phyloP scores from a whole-genome alignment of 2,113 vertebrate genomes.

The Passer montanus region DNA sequence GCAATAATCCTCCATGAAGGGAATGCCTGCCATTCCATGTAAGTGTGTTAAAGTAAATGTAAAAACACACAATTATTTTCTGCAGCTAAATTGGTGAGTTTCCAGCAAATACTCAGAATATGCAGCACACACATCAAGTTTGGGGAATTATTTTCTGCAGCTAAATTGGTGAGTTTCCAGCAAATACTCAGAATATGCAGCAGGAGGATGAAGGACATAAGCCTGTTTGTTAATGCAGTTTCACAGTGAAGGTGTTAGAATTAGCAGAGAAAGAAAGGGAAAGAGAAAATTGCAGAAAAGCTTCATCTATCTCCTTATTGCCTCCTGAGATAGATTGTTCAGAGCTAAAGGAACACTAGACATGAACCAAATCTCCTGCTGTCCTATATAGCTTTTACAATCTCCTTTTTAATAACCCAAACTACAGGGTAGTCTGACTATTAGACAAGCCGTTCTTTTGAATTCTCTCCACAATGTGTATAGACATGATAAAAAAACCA shows the following conservation, averaged over 20 bases:
- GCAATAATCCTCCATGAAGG: neutral
- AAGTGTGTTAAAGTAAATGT: neutral
- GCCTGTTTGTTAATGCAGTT: constrained; percentile 64
- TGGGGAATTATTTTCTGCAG: constrained; percentile 6
- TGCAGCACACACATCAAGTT: neutral
- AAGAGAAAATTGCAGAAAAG: constrained; percentile 56
- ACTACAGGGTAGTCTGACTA: constrained; percentile 63
- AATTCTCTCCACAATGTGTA: constrained; percentile 60
- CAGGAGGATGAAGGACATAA: constrained; percentile 9
- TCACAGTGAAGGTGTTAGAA: constrained; percentile 62
- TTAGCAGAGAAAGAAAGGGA: constrained; percentile 58
- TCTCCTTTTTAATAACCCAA: constrained; percentile 72
- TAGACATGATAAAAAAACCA: constrained; percentile 60
- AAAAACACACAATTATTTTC: neutral
- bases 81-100: neutral
- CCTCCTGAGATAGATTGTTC: constrained; percentile 68
- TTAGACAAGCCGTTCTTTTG: constrained; percentile 55
- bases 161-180: neutral
- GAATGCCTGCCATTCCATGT: neutral
- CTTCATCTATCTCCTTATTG: constrained; percentile 73
- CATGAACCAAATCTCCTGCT: constrained; percentile 69
- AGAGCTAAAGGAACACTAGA: constrained; percentile 65
- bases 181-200: neutral
- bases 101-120: neutral
- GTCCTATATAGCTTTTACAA: constrained; percentile 72